Evolutionary conservation across 37 sponge, comb jelly and placozoan species (phyloP), one percentile per base, ranked within the genome.

Genomic region (Theonella swinhoei): DNA sequence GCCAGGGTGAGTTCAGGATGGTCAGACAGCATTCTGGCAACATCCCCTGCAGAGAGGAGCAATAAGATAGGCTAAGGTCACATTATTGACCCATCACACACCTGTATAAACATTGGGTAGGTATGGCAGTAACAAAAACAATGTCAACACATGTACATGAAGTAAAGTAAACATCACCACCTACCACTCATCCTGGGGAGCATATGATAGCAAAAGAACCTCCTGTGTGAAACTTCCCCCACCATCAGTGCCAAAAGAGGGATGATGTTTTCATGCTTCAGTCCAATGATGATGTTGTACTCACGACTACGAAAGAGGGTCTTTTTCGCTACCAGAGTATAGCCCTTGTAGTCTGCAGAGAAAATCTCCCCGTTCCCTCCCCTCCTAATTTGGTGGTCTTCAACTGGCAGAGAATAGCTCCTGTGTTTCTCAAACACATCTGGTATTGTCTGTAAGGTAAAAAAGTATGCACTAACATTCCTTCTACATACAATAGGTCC

Each of bases 131-230:
- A n/a, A n/a, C n/a, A n/a, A n/a, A n/a, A n/a, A n/a, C n/a, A n/a
- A n/a, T n/a, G n/a, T n/a, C n/a, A n/a, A n/a, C n/a, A n/a, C n/a
- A n/a, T n/a, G n/a, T n/a, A n/a, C n/a, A n/a, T n/a, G n/a, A n/a
- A n/a, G n/a, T n/a, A n/a, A n/a, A n/a, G n/a, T n/a, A n/a, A n/a
- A n/a, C n/a, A n/a, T n/a, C n/a, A n/a, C n/a, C n/a, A 32, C 58
- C 77, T 71, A 43, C 85, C 64, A 28, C 69, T 83, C 78, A 83
- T 63, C 22, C 63, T 31, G 9, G 89, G 89, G 77, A 81, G 54
- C 36, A 83, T 62, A 43, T 88, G 83, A 65, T 88, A 88, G 78
- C 83, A 82, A 65, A 39, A 77, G 58, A 42, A 78, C 20, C 89
- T 38, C 8, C 64, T 77, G 34, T 70, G 71, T 22, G 23, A 2